phyloP scores from a whole-genome alignment of 30 jellyfish, hydroid and myxozoan species.

The Catostylus mosaicus region DNA sequence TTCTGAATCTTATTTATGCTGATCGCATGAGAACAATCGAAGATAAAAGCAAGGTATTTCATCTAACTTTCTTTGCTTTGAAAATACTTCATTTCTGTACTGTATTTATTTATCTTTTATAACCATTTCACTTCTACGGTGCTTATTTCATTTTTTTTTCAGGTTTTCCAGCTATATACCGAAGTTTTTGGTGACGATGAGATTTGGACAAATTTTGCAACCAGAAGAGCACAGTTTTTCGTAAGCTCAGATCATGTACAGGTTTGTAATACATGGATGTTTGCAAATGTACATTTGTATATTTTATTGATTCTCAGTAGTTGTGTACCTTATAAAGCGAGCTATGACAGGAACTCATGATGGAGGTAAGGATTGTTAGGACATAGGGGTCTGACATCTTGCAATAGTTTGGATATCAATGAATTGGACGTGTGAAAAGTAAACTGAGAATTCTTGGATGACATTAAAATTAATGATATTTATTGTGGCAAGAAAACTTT shows the following conservation, averaged over 20 bases:
- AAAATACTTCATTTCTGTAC: too few species aligned
- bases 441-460: too few species aligned
- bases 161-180: slow-evolving; percentile 61
- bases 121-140: too few species aligned
- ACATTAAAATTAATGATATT: too few species aligned
- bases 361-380: too few species aligned
- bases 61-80: not conserved
- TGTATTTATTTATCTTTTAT: too few species aligned
- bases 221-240: slow-evolving; percentile 57
- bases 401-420: not conserved
- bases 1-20: slow-evolving; percentile 63
- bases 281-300: too few species aligned
- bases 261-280: slow-evolving; percentile 51
- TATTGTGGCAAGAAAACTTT: too few species aligned
- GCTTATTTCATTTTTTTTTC: not conserved
- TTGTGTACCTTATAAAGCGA: too few species aligned
- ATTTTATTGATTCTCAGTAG: too few species aligned
- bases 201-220: slow-evolving; percentile 28
- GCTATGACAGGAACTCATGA: too few species aligned
- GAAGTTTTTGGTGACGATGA: slow-evolving; percentile 62
- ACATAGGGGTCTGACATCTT: not conserved
- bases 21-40: slow-evolving; percentile 85
- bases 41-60: slow-evolving; percentile 74
- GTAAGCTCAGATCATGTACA: slow-evolving; percentile 28
- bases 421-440: too few species aligned